These are phyloP conservation scores for Petromus typicus DNA, from an alignment of 2,113 vertebrate genomes.

Conservation along the genomic window DNA sequence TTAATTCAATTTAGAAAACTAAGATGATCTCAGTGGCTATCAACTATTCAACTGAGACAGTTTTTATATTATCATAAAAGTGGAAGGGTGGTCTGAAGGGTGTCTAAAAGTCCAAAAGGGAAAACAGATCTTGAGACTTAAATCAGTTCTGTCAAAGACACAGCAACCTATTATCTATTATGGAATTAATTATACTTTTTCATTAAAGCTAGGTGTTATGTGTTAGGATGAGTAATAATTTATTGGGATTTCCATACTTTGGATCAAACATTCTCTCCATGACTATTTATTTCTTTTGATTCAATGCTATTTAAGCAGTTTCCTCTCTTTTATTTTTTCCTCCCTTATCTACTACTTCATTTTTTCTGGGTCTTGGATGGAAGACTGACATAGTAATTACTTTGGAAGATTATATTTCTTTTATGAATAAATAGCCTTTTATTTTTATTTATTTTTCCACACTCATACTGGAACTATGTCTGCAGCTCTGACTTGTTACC, in stretches of 20 bases:
- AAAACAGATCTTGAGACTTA: conserved; percentile 20
- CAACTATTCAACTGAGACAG: conserved; percentile 35
- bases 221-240: neutral
- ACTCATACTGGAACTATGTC: neutral
- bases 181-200: neutral
- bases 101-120: conserved; percentile 1
- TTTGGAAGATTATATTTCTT: conserved; percentile 22
- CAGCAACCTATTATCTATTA: neutral
- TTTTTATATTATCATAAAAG: conserved; percentile 13
- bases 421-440: conserved; percentile 7
- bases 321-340: neutral
- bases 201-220: conserved; percentile 16
- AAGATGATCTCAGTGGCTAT: conserved; percentile 53
- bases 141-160: neutral
- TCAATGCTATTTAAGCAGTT: neutral
- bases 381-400: neutral
- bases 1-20: conserved; percentile 65
- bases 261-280: neutral
- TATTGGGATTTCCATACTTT: neutral
- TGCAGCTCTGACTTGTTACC: neutral
- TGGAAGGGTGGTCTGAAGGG: conserved; percentile 35
- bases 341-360: neutral
- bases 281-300: neutral
- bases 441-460: too few relatives aligned
- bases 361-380: conserved; percentile 27